A percentile compares a stretch with the other conserved stretches of the same genome.
These are phyloP conservation scores for Drosophila oshimai DNA, from an alignment of 1,140 invertebrate genomes.

Conservation along the genomic window DNA sequence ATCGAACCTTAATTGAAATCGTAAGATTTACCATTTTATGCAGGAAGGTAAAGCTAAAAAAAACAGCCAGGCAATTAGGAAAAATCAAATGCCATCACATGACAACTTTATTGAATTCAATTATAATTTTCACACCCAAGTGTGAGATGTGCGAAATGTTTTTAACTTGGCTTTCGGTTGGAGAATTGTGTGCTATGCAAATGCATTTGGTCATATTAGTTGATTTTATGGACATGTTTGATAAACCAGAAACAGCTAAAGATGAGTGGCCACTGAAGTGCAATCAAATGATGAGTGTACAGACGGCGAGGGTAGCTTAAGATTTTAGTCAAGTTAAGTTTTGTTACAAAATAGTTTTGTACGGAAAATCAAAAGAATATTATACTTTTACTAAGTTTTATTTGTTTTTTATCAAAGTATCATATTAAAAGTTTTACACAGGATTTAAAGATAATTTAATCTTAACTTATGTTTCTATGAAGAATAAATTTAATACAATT, in stretches of 20 bases:
- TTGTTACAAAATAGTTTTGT: background rate
- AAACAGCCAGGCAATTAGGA: constrained; percentile 48
- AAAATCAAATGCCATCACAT: constrained; percentile 33
- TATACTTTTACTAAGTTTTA: no score
- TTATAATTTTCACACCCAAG: constrained; percentile 74
- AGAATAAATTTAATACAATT: no score
- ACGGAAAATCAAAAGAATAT: background rate
- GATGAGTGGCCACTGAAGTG: constrained; percentile 22
- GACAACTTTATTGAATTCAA: constrained; percentile 78
- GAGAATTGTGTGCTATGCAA: constrained; percentile 37
- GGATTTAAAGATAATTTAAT: no score
- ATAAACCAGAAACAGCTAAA: constrained; percentile 37
- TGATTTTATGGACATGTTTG: constrained; percentile 52
- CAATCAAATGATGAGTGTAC: constrained; percentile 8
- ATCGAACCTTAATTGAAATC: constrained; percentile 65
- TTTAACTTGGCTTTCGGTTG: constrained; percentile 16
- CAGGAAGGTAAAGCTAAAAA: background rate
- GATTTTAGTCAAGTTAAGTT: background rate
- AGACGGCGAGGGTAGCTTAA: constrained; percentile 12
- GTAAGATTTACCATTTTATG: constrained; percentile 70
- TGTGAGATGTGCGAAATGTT: constrained; percentile 41
- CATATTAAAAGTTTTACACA: no score
- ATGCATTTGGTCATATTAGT: constrained; percentile 62
- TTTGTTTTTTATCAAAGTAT: no score
- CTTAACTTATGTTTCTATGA: no score